Conservation (phyloP, 1,140 invertebrate genomes). For the Procambarus virginalis region DNA sequence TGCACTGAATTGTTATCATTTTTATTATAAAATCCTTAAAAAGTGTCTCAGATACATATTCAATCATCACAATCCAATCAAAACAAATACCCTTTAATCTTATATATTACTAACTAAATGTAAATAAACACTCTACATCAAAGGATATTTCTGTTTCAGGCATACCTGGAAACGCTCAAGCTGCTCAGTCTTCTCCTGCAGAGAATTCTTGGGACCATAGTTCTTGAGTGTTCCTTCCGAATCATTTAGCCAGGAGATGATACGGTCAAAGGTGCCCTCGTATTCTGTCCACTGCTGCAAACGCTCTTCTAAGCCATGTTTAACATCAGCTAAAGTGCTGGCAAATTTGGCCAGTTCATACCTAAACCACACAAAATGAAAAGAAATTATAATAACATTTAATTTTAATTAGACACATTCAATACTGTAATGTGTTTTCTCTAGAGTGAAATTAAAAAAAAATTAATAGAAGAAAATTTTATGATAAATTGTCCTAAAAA, state of each 20-base stretch:
- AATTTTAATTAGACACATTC: background rate
- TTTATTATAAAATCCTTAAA: background rate
- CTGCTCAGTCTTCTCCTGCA: slow-evolving; percentile 94
- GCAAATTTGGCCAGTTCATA: slow-evolving; percentile 88
- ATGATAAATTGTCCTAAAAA: no score
- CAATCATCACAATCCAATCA: background rate
- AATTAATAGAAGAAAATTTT: no score
- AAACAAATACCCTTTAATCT: background rate
- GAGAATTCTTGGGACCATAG: slow-evolving; percentile 86
- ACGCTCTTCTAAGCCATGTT: slow-evolving; percentile 86
- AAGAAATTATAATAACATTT: background rate
- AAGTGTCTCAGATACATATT: background rate
- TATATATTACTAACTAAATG: background rate
- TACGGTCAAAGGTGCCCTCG: slow-evolving; percentile 87
- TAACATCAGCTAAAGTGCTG: slow-evolving; percentile 84
- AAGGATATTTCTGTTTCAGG: background rate
- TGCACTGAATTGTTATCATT: background rate
- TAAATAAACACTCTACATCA: background rate
- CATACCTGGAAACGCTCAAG: slow-evolving; percentile 91
- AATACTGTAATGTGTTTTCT: background rate
- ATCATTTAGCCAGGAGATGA: slow-evolving; percentile 89
- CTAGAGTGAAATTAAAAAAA: no score
- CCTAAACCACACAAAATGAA: slow-evolving; percentile 71
- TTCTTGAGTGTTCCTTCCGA: slow-evolving; percentile 91
- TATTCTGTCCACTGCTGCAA: slow-evolving; percentile 94